Percentiles rank a stretch among this genome's conserved stretches.
Conservation (phyloP, 1,140 invertebrate species). For the Sycobia sp. region DNA sequence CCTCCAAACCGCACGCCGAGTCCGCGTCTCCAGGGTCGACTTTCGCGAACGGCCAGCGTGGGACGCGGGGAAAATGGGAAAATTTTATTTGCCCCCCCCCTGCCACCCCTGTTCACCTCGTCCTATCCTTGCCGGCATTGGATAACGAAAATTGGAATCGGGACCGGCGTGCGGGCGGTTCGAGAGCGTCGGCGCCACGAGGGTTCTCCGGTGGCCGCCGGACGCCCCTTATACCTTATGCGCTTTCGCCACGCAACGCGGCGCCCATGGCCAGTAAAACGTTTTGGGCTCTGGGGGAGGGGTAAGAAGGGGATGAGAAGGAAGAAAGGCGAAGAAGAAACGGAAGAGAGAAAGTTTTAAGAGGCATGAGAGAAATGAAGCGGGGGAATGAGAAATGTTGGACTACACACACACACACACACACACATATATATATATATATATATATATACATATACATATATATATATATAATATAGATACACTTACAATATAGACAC, state of each 20-base stretch:
- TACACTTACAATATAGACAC: too few species aligned
- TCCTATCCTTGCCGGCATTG: too few species aligned
- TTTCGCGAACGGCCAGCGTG: constrained; percentile 9
- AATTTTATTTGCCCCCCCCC: constrained; percentile 28
- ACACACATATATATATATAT: too few species aligned
- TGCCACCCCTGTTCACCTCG: too few species aligned
- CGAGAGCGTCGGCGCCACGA: background rate
- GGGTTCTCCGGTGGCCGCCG: background rate
- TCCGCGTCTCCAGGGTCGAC: constrained; percentile 8
- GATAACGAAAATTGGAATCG: constrained; percentile 19
- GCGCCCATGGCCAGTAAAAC: constrained; percentile 37
- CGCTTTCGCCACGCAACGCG: background rate
- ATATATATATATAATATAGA: too few species aligned
- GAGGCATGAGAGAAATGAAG: background rate
- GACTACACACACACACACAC: too few species aligned
- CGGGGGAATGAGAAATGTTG: background rate
- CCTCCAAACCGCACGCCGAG: background rate
- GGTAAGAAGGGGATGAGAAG: background rate
- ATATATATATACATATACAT: too few species aligned
- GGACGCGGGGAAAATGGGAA: constrained; percentile 15
- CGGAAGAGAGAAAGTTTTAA: constrained; percentile 32
- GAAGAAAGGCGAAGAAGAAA: too few species aligned
- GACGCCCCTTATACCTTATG: too few species aligned
- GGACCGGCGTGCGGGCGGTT: background rate
- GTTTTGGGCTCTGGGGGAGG: constrained; percentile 36